Conservation (phyloP, 2,888 invertebrate species). For the Dasysyrphus albostriatus region DNA sequence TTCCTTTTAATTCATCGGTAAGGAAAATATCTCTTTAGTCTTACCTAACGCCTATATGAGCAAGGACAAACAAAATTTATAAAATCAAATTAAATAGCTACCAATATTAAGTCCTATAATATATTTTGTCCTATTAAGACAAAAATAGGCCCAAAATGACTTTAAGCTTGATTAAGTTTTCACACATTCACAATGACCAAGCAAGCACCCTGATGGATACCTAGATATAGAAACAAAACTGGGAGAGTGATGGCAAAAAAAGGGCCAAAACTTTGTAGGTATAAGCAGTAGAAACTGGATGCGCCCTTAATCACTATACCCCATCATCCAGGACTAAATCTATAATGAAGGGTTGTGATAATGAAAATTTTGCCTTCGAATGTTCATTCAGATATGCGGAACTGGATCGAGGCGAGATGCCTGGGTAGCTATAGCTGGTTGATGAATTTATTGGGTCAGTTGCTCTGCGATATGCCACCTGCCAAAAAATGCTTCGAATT, state of each 20-base stretch:
- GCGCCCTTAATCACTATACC: conserved; percentile 52
- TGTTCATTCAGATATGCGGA: conserved; percentile 58
- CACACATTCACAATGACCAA: conserved; percentile 71
- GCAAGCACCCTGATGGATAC: background rate
- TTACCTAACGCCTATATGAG: background rate
- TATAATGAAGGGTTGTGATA: conserved; percentile 74
- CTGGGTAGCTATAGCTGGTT: conserved; percentile 24
- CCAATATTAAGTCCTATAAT: conserved; percentile 42
- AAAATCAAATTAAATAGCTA: conserved; percentile 21
- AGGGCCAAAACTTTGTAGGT: conserved; percentile 29
- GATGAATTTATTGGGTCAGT: conserved; percentile 76
- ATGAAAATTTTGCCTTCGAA: conserved; percentile 64
- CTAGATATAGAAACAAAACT: too few relatives aligned
- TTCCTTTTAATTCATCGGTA: conserved; percentile 53
- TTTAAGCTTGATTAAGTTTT: conserved; percentile 75
- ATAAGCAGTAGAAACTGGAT: conserved; percentile 12
- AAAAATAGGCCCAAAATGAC: conserved; percentile 68
- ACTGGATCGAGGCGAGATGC: conserved; percentile 19
- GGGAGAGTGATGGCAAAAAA: background rate
- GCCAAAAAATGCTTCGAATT: conserved; percentile 74
- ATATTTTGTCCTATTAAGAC: conserved; percentile 36
- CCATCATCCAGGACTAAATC: conserved; percentile 48
- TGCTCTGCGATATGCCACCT: conserved; percentile 65
- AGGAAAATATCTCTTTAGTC: conserved; percentile 42
- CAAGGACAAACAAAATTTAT: conserved; percentile 38